These are phyloP conservation scores for Acanthosepion lycidas DNA, from an alignment of 2,888 invertebrate species.

Conservation along the genomic window DNA sequence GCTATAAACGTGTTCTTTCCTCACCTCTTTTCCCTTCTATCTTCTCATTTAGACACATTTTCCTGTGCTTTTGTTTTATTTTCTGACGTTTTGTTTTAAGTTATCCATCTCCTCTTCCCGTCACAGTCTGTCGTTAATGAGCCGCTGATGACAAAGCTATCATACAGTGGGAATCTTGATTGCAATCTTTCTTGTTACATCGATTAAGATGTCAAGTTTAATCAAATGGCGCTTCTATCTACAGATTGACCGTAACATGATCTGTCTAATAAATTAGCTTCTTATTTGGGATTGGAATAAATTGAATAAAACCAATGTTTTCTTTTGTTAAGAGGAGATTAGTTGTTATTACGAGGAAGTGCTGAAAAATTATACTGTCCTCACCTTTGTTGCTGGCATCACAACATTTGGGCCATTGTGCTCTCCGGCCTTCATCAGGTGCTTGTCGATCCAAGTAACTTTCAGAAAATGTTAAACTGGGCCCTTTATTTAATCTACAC, in stretches of 20 bases:
- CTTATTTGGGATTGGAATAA: not conserved
- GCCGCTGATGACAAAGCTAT: not conserved
- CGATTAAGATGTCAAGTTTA: constrained; percentile 33
- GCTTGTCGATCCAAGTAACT: no score
- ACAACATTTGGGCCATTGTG: no score
- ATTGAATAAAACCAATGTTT: not conserved
- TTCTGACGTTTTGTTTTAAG: not conserved
- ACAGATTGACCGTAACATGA: not conserved
- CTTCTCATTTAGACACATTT: not conserved
- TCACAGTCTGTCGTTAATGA: not conserved
- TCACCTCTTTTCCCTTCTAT: not conserved
- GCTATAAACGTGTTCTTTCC: not conserved
- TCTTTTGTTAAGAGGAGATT: not conserved
- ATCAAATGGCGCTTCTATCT: not conserved
- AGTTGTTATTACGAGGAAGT: not conserved
- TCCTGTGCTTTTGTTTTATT: no score
- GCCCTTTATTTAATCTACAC: no score
- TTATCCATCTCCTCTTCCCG: not conserved
- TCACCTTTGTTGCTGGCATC: no score
- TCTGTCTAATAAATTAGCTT: not conserved
- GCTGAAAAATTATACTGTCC: no score
- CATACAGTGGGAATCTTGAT: not conserved
- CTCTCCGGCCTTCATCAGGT: no score
- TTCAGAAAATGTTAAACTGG: no score
- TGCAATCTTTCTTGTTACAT: not conserved